Evolutionary conservation across 2,797 vertebrate genomes (phyloP), one percentile per base, ranked within the genome.

Genomic region (Psittacula echo): DNA sequence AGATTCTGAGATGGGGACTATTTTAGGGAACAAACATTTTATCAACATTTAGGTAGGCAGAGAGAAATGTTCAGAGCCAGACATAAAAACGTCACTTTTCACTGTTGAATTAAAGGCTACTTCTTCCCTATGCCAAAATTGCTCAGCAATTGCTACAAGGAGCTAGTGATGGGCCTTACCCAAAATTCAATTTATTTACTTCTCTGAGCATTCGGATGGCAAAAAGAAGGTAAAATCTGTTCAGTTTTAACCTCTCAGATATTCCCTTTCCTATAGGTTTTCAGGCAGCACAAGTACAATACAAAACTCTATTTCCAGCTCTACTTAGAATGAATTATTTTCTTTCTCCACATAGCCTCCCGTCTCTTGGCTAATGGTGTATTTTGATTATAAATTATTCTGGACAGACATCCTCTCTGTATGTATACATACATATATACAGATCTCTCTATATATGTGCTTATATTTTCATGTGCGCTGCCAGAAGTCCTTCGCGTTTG

Each of bases 321-420:
- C 76, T 44, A 17, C 77, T 87, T 76, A 79, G n/a, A 67, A 70
- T 51, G 42, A 92, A 82, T 87, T 75, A 37, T 91, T 89, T 94
- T 87, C 70, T 81, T 80, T 91, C 90, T 88, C 42, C 84, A 41
- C 7, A 5, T 9, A 86, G 60, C 50, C 64, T 74, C 72, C 45
- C 42, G 58, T 87, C 70, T 91, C 85, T 41, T 91, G 91, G 89
- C 82, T 62, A 39, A 32, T 12, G 60, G 12, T 42, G 16, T 86
- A 11, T 88, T 93, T 94, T 83, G 61, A 53, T 89, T 83, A 47
- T 45, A 90, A 92, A 93, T 86, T 83, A 92, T 83, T 90, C 51
- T 53, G 79, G 87, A 32, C 78, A 85, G 91, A 74, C 42, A 84
- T 78, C 76, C 71, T 27, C 78, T 72, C 89, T 50, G 2, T 11